Conservation (phyloP, 2,797 vertebrate genomes). For the Smutsia gigantea region DNA sequence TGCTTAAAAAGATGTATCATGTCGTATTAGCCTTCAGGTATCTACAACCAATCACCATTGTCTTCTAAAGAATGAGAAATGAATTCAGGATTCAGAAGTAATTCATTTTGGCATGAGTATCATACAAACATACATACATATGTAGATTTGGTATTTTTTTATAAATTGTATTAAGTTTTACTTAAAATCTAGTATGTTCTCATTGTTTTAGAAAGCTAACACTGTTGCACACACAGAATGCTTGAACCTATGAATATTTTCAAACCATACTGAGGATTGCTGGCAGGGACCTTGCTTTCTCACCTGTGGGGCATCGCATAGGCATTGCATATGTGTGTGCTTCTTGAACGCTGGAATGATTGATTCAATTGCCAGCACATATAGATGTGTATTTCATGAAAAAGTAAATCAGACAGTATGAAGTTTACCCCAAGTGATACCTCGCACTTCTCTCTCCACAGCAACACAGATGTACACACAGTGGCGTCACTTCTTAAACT, state of each 20-base stretch:
- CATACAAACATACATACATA: neutral
- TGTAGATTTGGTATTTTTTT: neutral
- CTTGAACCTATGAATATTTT: neutral
- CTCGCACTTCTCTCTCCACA: slow-evolving; percentile 81
- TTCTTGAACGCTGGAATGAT: neutral
- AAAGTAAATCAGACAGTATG: neutral
- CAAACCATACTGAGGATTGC: neutral
- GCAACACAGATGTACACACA: slow-evolving; percentile 97
- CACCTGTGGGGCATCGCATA: neutral
- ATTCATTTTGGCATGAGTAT: neutral
- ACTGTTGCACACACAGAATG: neutral
- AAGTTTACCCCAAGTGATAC: neutral
- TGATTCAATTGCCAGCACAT: neutral
- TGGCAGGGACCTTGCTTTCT: neutral
- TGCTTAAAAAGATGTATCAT: neutral
- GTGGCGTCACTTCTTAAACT: slow-evolving; percentile 98
- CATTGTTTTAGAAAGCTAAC: neutral
- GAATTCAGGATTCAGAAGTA: neutral
- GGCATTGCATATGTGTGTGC: accelerated
- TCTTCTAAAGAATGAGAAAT: neutral
- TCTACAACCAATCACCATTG: neutral
- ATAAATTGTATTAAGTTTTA: neutral
- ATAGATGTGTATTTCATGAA: neutral
- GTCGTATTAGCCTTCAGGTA: neutral
- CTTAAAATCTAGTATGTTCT: neutral